Conservation (phyloP, 35 echinoderm and acorn worm species). For the Apostichopus californicus region DNA sequence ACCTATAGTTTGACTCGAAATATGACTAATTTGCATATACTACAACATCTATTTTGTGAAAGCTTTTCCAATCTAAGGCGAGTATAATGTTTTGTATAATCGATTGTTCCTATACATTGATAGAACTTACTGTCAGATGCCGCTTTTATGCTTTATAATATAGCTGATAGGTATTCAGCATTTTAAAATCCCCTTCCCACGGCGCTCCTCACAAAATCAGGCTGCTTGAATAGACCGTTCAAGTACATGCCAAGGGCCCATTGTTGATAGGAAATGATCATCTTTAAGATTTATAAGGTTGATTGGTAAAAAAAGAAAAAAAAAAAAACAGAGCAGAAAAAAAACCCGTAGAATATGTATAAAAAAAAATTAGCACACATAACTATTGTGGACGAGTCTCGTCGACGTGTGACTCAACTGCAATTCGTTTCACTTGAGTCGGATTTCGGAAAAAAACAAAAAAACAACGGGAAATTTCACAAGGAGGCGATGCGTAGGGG, state of each 20-base stretch:
- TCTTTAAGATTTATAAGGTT: background rate
- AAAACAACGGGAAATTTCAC: background rate
- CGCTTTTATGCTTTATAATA: too few relatives aligned
- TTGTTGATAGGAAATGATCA: background rate
- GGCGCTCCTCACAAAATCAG: background rate
- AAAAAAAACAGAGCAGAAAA: background rate
- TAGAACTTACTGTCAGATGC: too few relatives aligned
- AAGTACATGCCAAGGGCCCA: conserved; percentile 4
- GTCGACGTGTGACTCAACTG: background rate
- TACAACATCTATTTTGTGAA: too few relatives aligned
- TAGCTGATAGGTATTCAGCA: background rate
- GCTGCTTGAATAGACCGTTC: background rate
- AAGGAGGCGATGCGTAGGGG: conserved; percentile 13
- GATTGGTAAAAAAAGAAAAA: background rate
- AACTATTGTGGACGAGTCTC: background rate
- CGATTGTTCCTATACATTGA: too few relatives aligned
- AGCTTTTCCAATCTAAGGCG: too few relatives aligned
- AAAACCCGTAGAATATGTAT: background rate
- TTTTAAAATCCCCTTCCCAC: background rate
- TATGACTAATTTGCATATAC: too few relatives aligned
- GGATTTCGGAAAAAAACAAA: background rate
- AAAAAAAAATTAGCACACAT: background rate
- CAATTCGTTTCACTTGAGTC: background rate
- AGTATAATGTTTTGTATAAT: too few relatives aligned
- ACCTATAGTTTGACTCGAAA: too few relatives aligned